Base-by-base conservation (phyloP, 2,888 invertebrate genomes). In the Apotomis capreana region DNA sequence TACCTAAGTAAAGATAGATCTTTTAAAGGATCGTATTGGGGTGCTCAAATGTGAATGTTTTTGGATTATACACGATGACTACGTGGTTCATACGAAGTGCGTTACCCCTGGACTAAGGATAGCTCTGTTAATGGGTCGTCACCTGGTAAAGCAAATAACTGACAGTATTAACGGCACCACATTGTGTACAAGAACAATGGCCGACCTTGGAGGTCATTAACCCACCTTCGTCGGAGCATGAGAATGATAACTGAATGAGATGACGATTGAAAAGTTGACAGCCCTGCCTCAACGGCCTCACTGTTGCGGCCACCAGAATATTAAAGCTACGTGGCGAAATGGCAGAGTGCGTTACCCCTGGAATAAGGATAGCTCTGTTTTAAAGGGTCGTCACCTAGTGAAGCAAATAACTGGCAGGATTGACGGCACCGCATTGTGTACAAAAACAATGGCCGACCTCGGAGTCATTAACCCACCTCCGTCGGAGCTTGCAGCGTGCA, bases 111-210 rank as follows among this genome's bases (percentile, higher is more conserved):
- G 15, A 15, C 13, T 44, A 15, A 12, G 44, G 54, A n/a, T 64
- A 64, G 54, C 26, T 82, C 76, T 55, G 15, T 84, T 86, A 87
- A 87, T 88, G 87, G 87, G 87, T 87, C 84, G 83, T 89, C 88
- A 87, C 85, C 86, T 87, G 87, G 86, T 87, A 85, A 87, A 85
- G 86, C 88, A 86, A 86, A 86, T 88, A 87, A 87, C 88, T 87
- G 84, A 84, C 81, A 88, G 89, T 88, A 90, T 88, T 88, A 90
- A 87, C 87, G 89, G 84, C 81, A 84, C 78, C 82, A 90, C 88
- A 93, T 93, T 93, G 93, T 93, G 92, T 90, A 88, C 87, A 84
- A 88, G 88, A 91, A 93, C 93, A 93, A 93, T 92, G 85, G 92
- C 36, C 87, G 88, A 90, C 92, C 92, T 91, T 82, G 87, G 86